phyloP scores from a whole-genome alignment of 2,113 vertebrate species.

The human (Homo sapiens) region DNA sequence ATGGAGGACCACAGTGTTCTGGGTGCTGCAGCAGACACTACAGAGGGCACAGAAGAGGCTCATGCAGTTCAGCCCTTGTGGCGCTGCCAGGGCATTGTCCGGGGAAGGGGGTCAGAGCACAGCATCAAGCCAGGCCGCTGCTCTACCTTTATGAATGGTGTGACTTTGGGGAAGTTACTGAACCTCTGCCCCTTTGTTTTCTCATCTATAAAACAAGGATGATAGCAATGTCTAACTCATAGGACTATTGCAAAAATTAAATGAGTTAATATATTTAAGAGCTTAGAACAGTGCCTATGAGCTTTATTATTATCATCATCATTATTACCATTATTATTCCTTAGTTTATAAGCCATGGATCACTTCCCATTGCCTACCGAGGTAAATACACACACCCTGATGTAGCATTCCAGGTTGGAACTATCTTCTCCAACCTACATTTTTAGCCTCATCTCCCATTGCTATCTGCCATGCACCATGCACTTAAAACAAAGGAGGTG shows the following conservation, averaged over 20 bases:
- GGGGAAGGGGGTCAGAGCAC: neutral
- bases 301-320: neutral
- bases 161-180: neutral
- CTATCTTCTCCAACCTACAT: neutral
- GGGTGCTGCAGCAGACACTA: accelerated
- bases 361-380: neutral
- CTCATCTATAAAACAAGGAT: neutral
- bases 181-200: neutral
- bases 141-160: neutral
- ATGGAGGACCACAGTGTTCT: neutral
- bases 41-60: neutral
- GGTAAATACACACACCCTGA: neutral
- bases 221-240: neutral
- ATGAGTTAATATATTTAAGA: neutral
- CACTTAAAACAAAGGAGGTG: neutral
- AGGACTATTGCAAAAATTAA: neutral
- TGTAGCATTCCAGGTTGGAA: neutral
- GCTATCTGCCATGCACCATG: neutral
- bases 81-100: neutral
- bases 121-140: neutral
- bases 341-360: constrained; percentile 8
- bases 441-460: neutral
- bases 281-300: neutral
- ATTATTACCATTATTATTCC: neutral
- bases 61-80: accelerated